These are phyloP conservation scores for Caenorhabditis sp. DNA, from an alignment of 2,888 invertebrate species.

Conservation along the genomic window DNA sequence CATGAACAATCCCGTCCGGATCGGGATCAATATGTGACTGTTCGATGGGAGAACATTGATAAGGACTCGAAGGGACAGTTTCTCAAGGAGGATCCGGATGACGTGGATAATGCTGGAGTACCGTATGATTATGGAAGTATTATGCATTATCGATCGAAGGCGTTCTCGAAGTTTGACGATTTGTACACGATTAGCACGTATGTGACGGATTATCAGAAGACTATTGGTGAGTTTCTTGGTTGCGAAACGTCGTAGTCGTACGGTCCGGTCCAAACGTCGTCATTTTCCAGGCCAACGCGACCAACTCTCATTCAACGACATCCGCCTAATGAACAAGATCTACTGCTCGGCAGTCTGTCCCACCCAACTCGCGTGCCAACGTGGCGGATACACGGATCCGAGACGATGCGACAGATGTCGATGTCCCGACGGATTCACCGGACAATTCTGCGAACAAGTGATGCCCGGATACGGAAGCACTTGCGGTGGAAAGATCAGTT, in stretches of 20 bases:
- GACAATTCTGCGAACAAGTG: slow-evolving; percentile 80
- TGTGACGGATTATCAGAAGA: slow-evolving; percentile 83
- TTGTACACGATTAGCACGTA: slow-evolving; percentile 83
- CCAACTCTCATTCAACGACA: slow-evolving; percentile 83
- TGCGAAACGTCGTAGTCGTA: too few relatives aligned
- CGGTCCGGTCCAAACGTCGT: too few relatives aligned
- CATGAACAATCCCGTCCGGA: slow-evolving; percentile 83
- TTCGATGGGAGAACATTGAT: slow-evolving; percentile 83
- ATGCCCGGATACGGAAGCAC: slow-evolving; percentile 83
- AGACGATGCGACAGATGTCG: slow-evolving; percentile 80
- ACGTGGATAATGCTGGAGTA: slow-evolving; percentile 82
- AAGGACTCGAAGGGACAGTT: slow-evolving; percentile 83
- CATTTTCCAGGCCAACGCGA: slow-evolving; percentile 78
- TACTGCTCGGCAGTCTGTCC: slow-evolving; percentile 80
- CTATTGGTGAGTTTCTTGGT: slow-evolving; percentile 79
- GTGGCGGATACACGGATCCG: slow-evolving; percentile 83
- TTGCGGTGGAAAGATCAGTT: slow-evolving; percentile 80
- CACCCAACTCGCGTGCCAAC: slow-evolving; percentile 78
- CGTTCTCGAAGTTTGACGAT: slow-evolving; percentile 82
- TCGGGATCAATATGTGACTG: slow-evolving; percentile 81
- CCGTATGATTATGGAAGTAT: slow-evolving; percentile 83
- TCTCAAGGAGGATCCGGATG: slow-evolving; percentile 82
- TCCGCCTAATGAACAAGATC: slow-evolving; percentile 83
- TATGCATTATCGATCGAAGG: slow-evolving; percentile 83
- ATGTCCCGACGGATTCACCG: slow-evolving; percentile 83